These are phyloP conservation scores for Limnephilus rhombicus DNA, from an alignment of 2,888 invertebrate genomes.

Conservation along the genomic window DNA sequence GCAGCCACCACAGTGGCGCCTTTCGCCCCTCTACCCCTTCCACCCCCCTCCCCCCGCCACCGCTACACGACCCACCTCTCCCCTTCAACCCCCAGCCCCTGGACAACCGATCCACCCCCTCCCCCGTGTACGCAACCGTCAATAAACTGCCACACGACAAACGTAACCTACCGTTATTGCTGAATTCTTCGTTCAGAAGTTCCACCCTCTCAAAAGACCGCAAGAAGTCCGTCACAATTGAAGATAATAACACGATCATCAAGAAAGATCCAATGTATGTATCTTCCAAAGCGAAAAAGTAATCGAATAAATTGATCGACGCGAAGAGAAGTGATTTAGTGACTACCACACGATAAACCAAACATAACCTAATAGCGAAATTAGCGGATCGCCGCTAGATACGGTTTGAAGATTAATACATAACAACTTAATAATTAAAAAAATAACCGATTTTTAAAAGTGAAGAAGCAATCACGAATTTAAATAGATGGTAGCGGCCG, in stretches of 20 bases:
- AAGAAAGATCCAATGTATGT: conserved; percentile 72
- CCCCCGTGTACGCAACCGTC: conserved; percentile 65
- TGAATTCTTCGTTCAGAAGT: conserved; percentile 67
- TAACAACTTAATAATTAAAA: not conserved
- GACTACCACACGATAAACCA: not conserved
- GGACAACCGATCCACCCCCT: conserved; percentile 48
- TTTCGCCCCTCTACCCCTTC: not conserved
- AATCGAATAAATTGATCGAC: conserved; percentile 65
- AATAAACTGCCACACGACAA: conserved; percentile 60
- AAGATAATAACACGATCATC: conserved; percentile 66
- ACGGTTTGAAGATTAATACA: not conserved
- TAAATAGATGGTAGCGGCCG: not conserved
- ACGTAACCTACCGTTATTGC: conserved; percentile 68
- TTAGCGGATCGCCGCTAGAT: not conserved
- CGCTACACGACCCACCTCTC: not conserved
- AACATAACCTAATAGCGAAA: not conserved
- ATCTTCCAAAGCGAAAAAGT: conserved; percentile 73
- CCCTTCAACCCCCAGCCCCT: conserved; percentile 27
- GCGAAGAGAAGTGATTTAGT: not conserved
- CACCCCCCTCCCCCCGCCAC: conserved; percentile 3
- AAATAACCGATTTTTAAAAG: not conserved
- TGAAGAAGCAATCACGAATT: conserved; percentile 2
- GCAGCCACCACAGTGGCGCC: conserved; percentile 43
- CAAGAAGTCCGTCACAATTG: conserved; percentile 66
- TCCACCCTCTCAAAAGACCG: conserved; percentile 55